Evolutionary conservation across 2,888 invertebrate genomes (phyloP), one percentile per base, ranked within the genome.

Genomic region (Cephus spinipes): DNA sequence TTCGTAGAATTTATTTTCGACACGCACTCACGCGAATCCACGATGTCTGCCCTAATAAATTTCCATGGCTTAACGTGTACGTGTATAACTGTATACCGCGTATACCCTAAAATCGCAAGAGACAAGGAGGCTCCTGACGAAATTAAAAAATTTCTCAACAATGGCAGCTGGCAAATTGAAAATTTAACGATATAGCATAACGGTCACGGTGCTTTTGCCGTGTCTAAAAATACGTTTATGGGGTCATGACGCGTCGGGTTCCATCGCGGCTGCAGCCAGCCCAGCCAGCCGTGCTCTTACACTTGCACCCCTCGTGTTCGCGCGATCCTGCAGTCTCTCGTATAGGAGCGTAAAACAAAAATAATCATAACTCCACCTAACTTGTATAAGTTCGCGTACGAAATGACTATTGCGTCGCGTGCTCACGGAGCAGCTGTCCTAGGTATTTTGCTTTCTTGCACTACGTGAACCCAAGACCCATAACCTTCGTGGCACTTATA

Each of bases 211-310:
- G 40, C 74, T 77, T 80, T 80, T 69, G 74, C 76, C 78, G 69
- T 77, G 73, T 86, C 88, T 87, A 89, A 90, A 90, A 90, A 90
- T 89, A 89, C 85, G 82, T 89, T 90, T 90, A 89, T 88, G 85
- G 83, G 86, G 87, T 86, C 86, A 83, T 89, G 89, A 89, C 85
- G 73, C 73, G 69, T 74, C 35, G 73, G 73, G 68, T 55, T 73
- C 71, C 74, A 55, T 40, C 73, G 35, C 31, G 32, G 80, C 71
- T 40, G 79, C 74, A 73, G 32, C 31, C 69, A 32, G 69, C 76
- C 68, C 55, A 40, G 40, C 40, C 15, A 40, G 40, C 40, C 40
- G 15, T 40, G 40, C 15, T 15, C 40, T 40, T 40, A 15, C 40
- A 40, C 15, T 40, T 40, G 40, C 40, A 40, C 40, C 15, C 34